phyloP scores from a whole-genome alignment of 2,888 invertebrate species.

The Ditula angustiorana region DNA sequence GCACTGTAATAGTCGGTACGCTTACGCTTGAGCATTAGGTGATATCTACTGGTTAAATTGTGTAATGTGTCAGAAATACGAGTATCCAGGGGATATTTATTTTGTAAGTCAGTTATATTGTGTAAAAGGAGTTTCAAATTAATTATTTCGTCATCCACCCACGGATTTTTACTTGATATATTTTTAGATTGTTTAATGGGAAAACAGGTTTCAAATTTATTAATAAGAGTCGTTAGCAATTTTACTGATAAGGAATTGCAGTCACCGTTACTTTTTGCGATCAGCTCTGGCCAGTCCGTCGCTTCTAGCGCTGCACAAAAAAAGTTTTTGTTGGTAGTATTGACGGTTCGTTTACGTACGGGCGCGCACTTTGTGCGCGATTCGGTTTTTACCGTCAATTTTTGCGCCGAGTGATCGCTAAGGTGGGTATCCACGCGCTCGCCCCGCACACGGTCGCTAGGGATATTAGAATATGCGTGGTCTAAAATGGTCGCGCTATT shows the following conservation, averaged over 20 bases:
- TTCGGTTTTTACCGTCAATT: background rate
- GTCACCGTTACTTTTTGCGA: background rate
- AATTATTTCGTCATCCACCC: background rate
- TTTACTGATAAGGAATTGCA: background rate
- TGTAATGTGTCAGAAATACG: background rate
- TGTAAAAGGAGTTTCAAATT: background rate
- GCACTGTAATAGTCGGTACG: conserved; percentile 10
- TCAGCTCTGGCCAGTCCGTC: background rate
- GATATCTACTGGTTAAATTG: background rate
- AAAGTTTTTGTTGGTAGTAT: background rate
- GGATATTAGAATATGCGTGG: background rate
- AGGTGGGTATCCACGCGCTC: background rate
- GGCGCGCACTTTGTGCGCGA: background rate
- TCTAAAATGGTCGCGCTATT: background rate
- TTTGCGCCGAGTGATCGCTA: conserved; percentile 1
- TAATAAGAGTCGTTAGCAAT: background rate
- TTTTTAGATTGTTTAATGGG: background rate
- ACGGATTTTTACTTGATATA: conserved; percentile 1
- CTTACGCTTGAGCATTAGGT: background rate
- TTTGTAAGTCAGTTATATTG: background rate
- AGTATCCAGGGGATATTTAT: background rate
- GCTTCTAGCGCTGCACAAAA: background rate
- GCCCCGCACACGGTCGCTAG: background rate
- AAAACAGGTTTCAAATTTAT: conserved; percentile 5
- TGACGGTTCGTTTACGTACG: background rate